phyloP scores from a whole-genome alignment of 2,797 vertebrate genomes.

The Thaleichthys pacificus region DNA sequence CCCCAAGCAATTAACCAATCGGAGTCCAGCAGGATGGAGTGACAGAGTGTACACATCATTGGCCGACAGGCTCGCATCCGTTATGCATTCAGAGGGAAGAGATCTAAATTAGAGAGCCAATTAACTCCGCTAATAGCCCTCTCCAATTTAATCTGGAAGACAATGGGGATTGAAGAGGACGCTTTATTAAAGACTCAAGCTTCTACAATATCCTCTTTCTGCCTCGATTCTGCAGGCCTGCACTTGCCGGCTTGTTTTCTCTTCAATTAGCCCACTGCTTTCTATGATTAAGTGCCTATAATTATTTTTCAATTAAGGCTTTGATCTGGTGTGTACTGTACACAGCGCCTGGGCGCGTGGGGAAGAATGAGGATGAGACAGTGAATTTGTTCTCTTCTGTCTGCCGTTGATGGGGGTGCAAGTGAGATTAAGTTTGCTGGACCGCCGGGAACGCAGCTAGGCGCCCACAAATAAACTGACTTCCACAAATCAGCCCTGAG shows the following conservation, averaged over 20 bases:
- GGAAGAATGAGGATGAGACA: constrained; percentile 78
- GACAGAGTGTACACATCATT: constrained; percentile 95
- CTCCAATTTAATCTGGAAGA: constrained; percentile 99
- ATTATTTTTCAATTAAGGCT: constrained; percentile 99
- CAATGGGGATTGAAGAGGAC: constrained; percentile 97
- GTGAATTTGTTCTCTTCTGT: constrained; percentile 78
- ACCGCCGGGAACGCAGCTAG: constrained; percentile 47
- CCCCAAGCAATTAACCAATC: constrained; percentile 80
- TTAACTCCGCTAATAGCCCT: constrained; percentile 99
- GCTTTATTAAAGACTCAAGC: constrained; percentile 92
- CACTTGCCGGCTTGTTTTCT: constrained; percentile 91
- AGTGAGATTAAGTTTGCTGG: constrained; percentile 67
- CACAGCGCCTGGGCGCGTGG: constrained; percentile 70
- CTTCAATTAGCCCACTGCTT: constrained; percentile 99
- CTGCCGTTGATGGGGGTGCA: constrained; percentile 71
- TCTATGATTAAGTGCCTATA: constrained; percentile 99
- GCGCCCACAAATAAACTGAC: constrained; percentile 21
- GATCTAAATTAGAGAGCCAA: constrained; percentile 99
- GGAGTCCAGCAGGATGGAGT: constrained; percentile 86
- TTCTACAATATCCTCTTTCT: constrained; percentile 98
- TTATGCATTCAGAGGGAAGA: constrained; percentile 96
- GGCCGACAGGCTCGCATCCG: constrained; percentile 89
- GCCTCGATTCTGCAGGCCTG: constrained; percentile 88
- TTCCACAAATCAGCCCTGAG: too few species aligned
- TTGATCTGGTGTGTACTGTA: constrained; percentile 91